Conservation (phyloP, 1,140 invertebrate species). For the Musca vetustissima region DNA sequence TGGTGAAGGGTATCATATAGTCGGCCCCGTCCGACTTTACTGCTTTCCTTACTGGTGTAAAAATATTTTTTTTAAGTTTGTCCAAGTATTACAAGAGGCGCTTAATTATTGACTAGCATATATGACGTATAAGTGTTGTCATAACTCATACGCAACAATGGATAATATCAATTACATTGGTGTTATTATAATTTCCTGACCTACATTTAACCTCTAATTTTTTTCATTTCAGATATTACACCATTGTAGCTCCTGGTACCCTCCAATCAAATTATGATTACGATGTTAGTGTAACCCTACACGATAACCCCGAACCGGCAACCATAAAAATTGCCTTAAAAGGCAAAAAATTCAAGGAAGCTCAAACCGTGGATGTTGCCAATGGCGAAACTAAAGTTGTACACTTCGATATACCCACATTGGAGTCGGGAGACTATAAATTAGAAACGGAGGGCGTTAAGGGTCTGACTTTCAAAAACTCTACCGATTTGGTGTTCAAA, state of each 20-base stretch:
- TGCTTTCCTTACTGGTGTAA: too few species aligned
- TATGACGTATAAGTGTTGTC: conserved; percentile 1
- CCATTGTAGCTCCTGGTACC: conserved; percentile 76
- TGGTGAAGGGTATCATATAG: too few species aligned
- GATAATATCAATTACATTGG: too few species aligned
- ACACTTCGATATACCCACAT: conserved; percentile 67
- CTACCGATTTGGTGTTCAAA: conserved; percentile 72
- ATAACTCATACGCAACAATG: background rate
- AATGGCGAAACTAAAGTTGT: conserved; percentile 71
- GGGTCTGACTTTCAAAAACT: conserved; percentile 74
- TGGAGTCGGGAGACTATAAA: conserved; percentile 75
- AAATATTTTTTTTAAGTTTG: too few species aligned
- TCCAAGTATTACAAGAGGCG: too few species aligned
- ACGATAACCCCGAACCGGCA: conserved; percentile 63
- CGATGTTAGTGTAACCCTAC: conserved; percentile 73
- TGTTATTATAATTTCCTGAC: too few species aligned
- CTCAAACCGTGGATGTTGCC: conserved; percentile 67
- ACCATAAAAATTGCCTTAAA: conserved; percentile 72
- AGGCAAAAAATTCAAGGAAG: conserved; percentile 69
- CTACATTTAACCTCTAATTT: too few species aligned
- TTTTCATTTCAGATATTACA: conserved; percentile 65
- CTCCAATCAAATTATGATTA: conserved; percentile 83
- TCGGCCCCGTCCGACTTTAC: too few species aligned
- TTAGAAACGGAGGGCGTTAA: conserved; percentile 71
- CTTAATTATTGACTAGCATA: background rate